Evolutionary conservation across 2,797 vertebrate genomes (phyloP), one percentile per base, ranked within the genome.

Genomic region (Argyrosomus regius): DNA sequence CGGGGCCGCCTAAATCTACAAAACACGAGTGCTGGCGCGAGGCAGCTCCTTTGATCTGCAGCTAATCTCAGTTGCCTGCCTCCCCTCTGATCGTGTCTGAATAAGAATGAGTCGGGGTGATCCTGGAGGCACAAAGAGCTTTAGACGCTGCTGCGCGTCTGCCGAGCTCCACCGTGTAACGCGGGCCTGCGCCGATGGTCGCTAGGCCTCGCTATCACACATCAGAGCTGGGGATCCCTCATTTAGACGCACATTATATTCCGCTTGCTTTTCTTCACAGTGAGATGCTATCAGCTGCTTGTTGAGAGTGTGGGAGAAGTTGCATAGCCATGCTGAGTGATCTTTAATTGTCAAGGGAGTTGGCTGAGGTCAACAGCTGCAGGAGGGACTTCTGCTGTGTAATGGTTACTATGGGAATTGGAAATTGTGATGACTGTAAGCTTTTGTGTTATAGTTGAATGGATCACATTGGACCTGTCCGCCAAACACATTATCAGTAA

Each of bases 11-110:
- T 93, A 91, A 93, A 93, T 90, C 94, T 92, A 95, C 94, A 93
- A 94, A 95, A 96, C 93, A 94, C 80, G 76, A 93, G 92, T 81
- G 86, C 91, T 91, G 91, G 90, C 91, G 85, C 90, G 90, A 93
- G 92, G 92, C 92, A 87, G 87, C 83, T 89, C 91, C 91, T 95
- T 95, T 95, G 94, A 95, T 95, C 94, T 96, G 89, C 78, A 80
- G 93, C 93, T 96, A 94, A 95, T 96, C 94, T 95, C 92, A 92
- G 93, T 94, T 93, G 93, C 93, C 94, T 95, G 93, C 92, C 91
- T 95, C 94, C 94, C 93, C 93, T 95, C 93, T 94, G 94, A 95
- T 95, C 93, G 89, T 90, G 94, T 95, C 94, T 95, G 94, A 95
- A 94, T 95, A 94, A 93, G 92, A 95, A 95, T 94, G 93, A 94